Base-by-base conservation (phyloP, 2,113 vertebrate species). In the Oryzias curvinotus region DNA sequence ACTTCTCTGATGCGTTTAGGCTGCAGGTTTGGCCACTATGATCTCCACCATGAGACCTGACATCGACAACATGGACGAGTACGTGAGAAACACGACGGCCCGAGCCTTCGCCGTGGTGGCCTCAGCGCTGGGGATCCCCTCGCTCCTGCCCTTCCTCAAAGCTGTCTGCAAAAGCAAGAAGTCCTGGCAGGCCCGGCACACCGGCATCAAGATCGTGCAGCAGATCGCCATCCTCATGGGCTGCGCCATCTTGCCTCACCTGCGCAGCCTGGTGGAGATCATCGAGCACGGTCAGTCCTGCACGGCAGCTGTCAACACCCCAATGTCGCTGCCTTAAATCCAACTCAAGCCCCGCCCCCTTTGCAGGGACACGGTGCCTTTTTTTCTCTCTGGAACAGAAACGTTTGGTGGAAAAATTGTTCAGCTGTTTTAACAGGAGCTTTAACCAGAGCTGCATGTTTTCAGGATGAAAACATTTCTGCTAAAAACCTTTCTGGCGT, bases 181-280 rank as follows among this genome's bases (percentile, higher is more conserved):
- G 58, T 98, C 97, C 5, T 99, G 97, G 97, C 97, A 99, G 77
- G 97, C 97, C 1, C 90, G 97, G 1, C 97, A 99, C 81, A 99
- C 97, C 0, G 97, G 97, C 80, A 99, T 99, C 89, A 99, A 99
- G 90, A 99, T 99, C 41, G 97, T 99, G 4, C 97, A 99, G 88
- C 97, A 99, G 88, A 99, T 99, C 52, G 97, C 97, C 75, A 99
- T 99, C 89, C 95, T 99, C 23, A 99, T 99, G 97, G 97, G 97
- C 72, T 99, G 97, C 67, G 97, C 97, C 57, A 99, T 99, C 77
- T 84, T 99, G 85, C 97, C 97, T 68, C 97, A 99, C 80, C 94
- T 99, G 18, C 94, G 97, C 78, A 98, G 97, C 87, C 90, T 99
- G 92, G 97, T 99, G 88, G 97, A 99, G 92, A 99, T 99, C 57